Evolutionary conservation across 2,888 invertebrate genomes (phyloP).

Genomic region (Pristionchus fissidentatus): DNA sequence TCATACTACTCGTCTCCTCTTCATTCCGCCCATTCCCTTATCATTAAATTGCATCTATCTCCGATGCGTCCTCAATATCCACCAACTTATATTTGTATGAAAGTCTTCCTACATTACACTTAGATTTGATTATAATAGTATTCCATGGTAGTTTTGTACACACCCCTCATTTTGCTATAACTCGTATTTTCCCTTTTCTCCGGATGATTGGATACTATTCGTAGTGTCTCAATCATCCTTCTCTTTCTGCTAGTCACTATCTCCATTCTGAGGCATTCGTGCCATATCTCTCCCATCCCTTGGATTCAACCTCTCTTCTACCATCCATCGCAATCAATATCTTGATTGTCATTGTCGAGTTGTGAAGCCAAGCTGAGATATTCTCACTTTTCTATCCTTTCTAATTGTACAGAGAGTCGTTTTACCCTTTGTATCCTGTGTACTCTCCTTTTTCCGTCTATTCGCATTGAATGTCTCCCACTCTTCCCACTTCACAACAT

Average conservation of each 20-base stretch:
- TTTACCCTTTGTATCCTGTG: conserved; percentile 13
- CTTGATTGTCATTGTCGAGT: neutral
- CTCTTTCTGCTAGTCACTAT: conserved; percentile 11
- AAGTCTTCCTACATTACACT: conserved; percentile 1
- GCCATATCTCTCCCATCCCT: conserved; percentile 18
- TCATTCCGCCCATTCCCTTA: neutral
- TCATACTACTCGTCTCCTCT: neutral
- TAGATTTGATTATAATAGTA: conserved; percentile 27
- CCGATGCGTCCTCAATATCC: too few species aligned
- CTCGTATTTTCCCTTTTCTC: neutral
- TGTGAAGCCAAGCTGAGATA: neutral
- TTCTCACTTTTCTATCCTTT: neutral
- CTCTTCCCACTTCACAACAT: neutral
- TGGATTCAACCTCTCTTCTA: conserved; percentile 1
- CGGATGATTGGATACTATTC: too few species aligned
- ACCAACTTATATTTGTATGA: conserved; percentile 28
- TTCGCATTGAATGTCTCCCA: neutral
- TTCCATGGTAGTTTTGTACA: conserved; percentile 27
- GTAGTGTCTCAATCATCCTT: neutral
- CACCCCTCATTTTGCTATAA: neutral
- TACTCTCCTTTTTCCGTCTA: neutral
- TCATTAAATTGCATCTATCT: neutral
- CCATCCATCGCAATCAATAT: neutral
- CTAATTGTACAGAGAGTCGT: conserved; percentile 17
- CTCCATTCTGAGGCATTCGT: neutral